Base-by-base conservation (phyloP, 2,797 vertebrate species). In the Decapterus maruadsi region DNA sequence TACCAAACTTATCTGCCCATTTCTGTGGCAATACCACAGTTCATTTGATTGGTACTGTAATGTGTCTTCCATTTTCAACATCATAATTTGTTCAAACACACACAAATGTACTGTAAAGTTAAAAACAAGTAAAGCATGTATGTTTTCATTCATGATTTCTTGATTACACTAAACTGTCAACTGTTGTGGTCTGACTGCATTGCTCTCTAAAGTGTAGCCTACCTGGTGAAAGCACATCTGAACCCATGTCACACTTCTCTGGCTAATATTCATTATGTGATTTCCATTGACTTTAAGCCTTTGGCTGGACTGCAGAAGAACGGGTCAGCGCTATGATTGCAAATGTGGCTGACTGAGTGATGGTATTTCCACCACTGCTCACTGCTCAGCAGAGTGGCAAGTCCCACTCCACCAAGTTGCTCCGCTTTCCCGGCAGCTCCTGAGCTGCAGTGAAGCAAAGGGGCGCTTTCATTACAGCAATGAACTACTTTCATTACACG, bases 21-120 rank as follows among this genome's bases (percentile, higher is more conserved):
- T 56, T 71, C 26, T 77, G 50, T n/a, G 77, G 34, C 38, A 63
- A 78, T 62, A 36, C 6, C 4, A 59, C 45, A 77, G 8, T 60
- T 61, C 6, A 53, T 67, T 68, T 79, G 34, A 80, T 16, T 48
- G 16, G 75, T 31, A 36, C 50, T 36, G 4, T 11, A 36, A 55
- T 36, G 4, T 11, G 3, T 20, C 26, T 31, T 66, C 0, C 1
- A 34, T 64, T 67, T 71, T 26, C 5, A 68, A 60, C 66, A n/a
- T 20, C 3, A 50, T 71, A 50, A 34, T 3, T 65, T 22, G n/a
- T 46, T 76, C 0, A 68, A 46, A 57, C 31, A 36, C 34, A 34
- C 31, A 34, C 31, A 34, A 34, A 34, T 34, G 31, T 34, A 34
- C 31, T 34, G 31, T 34, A 5, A 4, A 34, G 31, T 34, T 34